Conservation (phyloP, 2,888 invertebrate species). For the Arrhopalites spinosus region DNA sequence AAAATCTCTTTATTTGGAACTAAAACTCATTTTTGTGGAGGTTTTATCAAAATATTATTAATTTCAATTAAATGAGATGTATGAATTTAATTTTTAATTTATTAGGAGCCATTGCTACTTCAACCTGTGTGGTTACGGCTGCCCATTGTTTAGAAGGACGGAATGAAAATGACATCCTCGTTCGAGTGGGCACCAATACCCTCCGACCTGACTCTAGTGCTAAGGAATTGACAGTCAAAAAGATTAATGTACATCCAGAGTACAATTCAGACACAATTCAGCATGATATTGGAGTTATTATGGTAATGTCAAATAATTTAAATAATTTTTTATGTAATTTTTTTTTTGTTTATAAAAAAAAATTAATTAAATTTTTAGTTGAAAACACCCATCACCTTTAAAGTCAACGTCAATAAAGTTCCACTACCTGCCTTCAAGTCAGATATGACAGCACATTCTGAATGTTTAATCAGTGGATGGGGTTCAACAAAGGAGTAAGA, state of each 20-base stretch:
- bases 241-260: slow-evolving; percentile 47
- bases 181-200: slow-evolving; percentile 53
- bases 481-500: slow-evolving; percentile 47
- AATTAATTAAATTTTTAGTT: slow-evolving; percentile 34
- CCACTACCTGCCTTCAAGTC: slow-evolving; percentile 49
- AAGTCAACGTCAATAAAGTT: slow-evolving; percentile 46
- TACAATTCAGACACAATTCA: slow-evolving; percentile 48
- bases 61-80: background rate
- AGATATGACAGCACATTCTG: background rate
- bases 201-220: slow-evolving; percentile 38
- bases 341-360: background rate
- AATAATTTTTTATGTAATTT: background rate
- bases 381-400: slow-evolving; percentile 41
- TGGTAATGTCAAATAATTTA: slow-evolving; percentile 35
- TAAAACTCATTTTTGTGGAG: slow-evolving; percentile 55
- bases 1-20: slow-evolving; percentile 52
- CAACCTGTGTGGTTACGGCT: slow-evolving; percentile 49
- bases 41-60: slow-evolving; percentile 11
- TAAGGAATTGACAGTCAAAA: slow-evolving; percentile 42
- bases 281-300: slow-evolving; percentile 52
- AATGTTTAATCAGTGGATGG: slow-evolving; percentile 52
- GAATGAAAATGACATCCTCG: slow-evolving; percentile 43
- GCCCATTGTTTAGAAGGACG: slow-evolving; percentile 54
- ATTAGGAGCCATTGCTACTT: no score
- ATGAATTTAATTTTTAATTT: no score